These are phyloP conservation scores for Anguilla japonica DNA, from an alignment of 2,113 vertebrate genomes.

Conservation along the genomic window DNA sequence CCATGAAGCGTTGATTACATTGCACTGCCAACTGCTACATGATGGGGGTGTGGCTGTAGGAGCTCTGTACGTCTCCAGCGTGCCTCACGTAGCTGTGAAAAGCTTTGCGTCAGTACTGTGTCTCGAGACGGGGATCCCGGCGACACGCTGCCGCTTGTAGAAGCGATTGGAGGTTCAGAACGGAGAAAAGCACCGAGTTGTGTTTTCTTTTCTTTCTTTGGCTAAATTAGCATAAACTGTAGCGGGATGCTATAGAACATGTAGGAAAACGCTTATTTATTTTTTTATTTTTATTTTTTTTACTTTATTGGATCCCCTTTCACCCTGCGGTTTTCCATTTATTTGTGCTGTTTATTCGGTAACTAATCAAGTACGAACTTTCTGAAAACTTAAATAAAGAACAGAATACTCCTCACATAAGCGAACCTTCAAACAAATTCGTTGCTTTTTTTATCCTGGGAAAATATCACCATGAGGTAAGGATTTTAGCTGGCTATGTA, in stretches of 20 bases:
- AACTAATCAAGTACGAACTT: slow-evolving; percentile 53
- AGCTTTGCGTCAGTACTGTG: slow-evolving; percentile 54
- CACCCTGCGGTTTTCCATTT: slow-evolving; percentile 48
- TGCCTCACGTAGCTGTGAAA: slow-evolving; percentile 45
- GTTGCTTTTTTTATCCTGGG: slow-evolving; percentile 4
- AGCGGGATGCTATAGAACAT: slow-evolving; percentile 52
- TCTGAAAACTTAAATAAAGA: slow-evolving; percentile 40
- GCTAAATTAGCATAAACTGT: slow-evolving; percentile 18
- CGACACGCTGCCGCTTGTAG: slow-evolving; percentile 56
- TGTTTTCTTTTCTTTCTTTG: slow-evolving; percentile 23
- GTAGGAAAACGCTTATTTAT: slow-evolving; percentile 51
- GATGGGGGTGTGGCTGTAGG: slow-evolving; percentile 29
- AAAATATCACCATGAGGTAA: slow-evolving; percentile 67
- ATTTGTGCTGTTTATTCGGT: slow-evolving; percentile 35
- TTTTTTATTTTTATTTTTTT: slow-evolving; percentile 33
- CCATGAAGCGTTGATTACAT: background rate
- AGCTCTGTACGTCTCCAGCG: slow-evolving; percentile 48
- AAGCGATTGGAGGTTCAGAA: slow-evolving; percentile 29
- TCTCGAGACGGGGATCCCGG: slow-evolving; percentile 48
- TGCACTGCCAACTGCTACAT: background rate
- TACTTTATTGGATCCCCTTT: slow-evolving; percentile 39
- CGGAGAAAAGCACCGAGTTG: slow-evolving; percentile 19
- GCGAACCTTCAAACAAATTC: slow-evolving; percentile 29
- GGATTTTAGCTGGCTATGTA: slow-evolving; percentile 8
- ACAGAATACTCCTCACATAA: slow-evolving; percentile 19